Percentiles rank a stretch among this genome's conserved stretches.
These are phyloP conservation scores for Bunonema sp. DNA, from an alignment of 2,888 invertebrate species.

Conservation along the genomic window DNA sequence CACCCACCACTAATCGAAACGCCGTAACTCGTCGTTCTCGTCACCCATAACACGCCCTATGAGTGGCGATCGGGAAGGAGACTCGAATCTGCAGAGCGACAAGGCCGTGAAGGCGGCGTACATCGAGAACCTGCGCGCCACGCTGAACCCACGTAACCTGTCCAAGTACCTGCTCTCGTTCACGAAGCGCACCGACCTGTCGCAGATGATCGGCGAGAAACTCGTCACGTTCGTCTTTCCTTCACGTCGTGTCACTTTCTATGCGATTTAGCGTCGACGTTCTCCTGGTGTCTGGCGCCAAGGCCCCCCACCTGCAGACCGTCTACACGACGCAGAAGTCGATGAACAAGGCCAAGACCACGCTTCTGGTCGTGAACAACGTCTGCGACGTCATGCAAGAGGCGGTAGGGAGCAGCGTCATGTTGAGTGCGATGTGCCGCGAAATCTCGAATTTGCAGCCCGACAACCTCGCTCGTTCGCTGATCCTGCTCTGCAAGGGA, in stretches of 20 bases:
- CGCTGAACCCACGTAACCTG: conserved; percentile 35
- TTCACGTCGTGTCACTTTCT: not conserved
- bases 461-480: conserved; percentile 68
- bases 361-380: conserved; percentile 67
- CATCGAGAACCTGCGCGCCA: conserved; percentile 30
- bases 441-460: conserved; percentile 54
- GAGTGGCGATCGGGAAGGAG: not conserved
- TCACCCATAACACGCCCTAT: not conserved
- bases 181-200: conserved; percentile 36
- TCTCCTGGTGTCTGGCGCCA: conserved; percentile 65
- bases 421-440: not conserved
- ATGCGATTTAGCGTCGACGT: conserved; percentile 54
- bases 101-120: conserved; percentile 12
- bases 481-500: conserved; percentile 74
- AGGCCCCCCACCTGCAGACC: conserved; percentile 63
- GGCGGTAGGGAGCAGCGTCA: conserved; percentile 54
- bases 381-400: conserved; percentile 74
- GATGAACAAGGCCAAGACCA: conserved; percentile 66
- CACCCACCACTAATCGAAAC: not conserved
- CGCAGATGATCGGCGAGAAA: conserved; percentile 31
- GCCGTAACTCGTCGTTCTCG: not conserved
- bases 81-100: conserved; percentile 17
- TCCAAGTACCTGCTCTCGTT: conserved; percentile 34
- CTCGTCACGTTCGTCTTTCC: conserved; percentile 27
- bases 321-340: conserved; percentile 62